Evolutionary conservation across 2,888 invertebrate genomes (phyloP).

Genomic region (Spodoptera exigua): DNA sequence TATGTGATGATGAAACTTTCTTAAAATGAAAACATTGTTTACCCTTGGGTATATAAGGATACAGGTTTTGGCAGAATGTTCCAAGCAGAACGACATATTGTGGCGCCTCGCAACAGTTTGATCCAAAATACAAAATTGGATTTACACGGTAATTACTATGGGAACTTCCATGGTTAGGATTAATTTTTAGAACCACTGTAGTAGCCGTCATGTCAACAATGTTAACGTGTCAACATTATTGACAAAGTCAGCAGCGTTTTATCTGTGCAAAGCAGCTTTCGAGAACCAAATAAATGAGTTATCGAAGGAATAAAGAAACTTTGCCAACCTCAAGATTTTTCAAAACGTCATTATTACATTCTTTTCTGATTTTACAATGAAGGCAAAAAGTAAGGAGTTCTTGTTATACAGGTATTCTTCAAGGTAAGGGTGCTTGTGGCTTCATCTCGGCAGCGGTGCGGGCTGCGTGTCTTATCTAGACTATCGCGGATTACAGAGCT

Average conservation of each 20-base stretch:
- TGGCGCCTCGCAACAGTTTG: neutral
- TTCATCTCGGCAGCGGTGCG: slow-evolving; percentile 42
- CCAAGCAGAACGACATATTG: slow-evolving; percentile 9
- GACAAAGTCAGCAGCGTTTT: too few relatives aligned
- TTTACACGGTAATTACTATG: too few relatives aligned
- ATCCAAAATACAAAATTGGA: neutral
- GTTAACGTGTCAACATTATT: too few relatives aligned
- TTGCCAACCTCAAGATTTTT: too few relatives aligned
- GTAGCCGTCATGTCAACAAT: too few relatives aligned
- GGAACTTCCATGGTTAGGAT: neutral
- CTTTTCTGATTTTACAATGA: neutral
- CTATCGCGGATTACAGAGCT: slow-evolving; percentile 64
- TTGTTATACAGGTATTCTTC: slow-evolving; percentile 28
- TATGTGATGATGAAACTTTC: too few relatives aligned
- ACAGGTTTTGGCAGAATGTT: slow-evolving; percentile 8
- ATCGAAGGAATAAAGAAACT: too few relatives aligned
- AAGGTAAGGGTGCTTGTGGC: slow-evolving; percentile 53
- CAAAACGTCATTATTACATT: too few relatives aligned
- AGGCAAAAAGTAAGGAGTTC: slow-evolving; percentile 8
- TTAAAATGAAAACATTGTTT: too few relatives aligned
- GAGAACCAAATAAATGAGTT: too few relatives aligned
- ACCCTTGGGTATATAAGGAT: neutral
- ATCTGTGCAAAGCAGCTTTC: too few relatives aligned
- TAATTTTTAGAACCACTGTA: too few relatives aligned
- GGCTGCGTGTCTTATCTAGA: slow-evolving; percentile 69